Conservation (phyloP, 2,797 vertebrate species). For the Anas bernieri region DNA sequence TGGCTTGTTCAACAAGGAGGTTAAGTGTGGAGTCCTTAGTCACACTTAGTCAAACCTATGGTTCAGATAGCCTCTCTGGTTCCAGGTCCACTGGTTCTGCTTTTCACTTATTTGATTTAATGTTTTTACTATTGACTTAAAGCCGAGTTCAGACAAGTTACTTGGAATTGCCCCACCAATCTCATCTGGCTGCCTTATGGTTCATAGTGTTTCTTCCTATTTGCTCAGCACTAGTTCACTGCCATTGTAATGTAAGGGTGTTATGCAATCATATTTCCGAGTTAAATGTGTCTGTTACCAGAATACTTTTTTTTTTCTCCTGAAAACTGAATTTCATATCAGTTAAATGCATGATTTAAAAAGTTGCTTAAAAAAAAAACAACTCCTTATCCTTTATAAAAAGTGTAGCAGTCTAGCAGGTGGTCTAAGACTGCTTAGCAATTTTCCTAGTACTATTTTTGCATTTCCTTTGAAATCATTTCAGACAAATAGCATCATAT, state of each 20-base stretch:
- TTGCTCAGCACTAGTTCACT: neutral
- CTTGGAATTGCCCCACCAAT: too few relatives aligned
- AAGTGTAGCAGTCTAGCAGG: neutral
- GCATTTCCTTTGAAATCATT: constrained; percentile 32
- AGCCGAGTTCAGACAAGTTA: neutral
- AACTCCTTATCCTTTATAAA: neutral
- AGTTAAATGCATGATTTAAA: neutral
- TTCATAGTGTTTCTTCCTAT: neutral
- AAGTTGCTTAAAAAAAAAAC: neutral
- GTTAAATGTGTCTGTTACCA: neutral
- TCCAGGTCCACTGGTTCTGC: neutral
- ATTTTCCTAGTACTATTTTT: constrained; percentile 30
- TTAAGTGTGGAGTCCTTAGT: neutral
- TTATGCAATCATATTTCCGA: neutral
- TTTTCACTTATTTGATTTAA: neutral
- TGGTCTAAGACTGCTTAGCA: neutral
- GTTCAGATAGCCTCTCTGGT: neutral
- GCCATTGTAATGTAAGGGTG: neutral
- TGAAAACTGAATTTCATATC: neutral
- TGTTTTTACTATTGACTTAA: neutral
- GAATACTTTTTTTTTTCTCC: neutral
- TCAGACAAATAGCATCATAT: neutral
- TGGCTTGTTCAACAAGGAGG: neutral
- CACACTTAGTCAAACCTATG: neutral
- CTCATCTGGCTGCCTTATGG: neutral